A percentile compares a stretch with the other conserved stretches of the same genome.
phyloP scores from a whole-genome alignment of 2,113 vertebrate genomes.

The Anguilla japonica region DNA sequence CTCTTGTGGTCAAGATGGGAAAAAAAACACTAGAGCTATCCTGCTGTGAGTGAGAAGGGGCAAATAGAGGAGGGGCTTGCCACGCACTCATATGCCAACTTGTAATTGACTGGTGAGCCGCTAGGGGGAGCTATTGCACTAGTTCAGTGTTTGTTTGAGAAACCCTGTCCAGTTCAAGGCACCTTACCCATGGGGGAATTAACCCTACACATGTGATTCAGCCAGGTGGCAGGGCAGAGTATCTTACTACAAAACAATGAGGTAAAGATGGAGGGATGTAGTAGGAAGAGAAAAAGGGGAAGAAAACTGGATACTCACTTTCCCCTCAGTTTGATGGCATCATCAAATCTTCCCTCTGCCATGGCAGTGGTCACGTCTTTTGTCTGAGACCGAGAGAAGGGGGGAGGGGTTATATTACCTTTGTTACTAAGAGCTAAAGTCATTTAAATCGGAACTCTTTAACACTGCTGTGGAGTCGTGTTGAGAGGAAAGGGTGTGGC shows the following conservation, averaged over 20 bases:
- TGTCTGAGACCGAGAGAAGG: conserved; percentile 67
- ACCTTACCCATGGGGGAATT: too few relatives aligned
- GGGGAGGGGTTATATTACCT: not conserved
- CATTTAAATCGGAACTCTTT: not conserved
- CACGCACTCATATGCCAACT: too few relatives aligned
- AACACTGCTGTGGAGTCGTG: not conserved
- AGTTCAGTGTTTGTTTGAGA: too few relatives aligned
- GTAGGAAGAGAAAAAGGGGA: not conserved
- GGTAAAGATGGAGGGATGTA: not conserved
- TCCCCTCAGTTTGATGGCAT: conserved; percentile 87
- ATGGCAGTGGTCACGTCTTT: conserved; percentile 90
- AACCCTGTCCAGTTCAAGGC: too few relatives aligned
- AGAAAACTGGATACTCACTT: conserved; percentile 68
- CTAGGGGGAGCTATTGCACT: too few relatives aligned
- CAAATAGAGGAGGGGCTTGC: too few relatives aligned
- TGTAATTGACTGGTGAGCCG: too few relatives aligned
- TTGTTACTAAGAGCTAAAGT: not conserved
- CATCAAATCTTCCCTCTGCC: conserved; percentile 81
- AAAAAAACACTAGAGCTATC: too few relatives aligned
- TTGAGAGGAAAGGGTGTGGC: not conserved
- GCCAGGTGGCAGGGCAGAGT: too few relatives aligned
- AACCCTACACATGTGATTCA: too few relatives aligned
- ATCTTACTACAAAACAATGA: not conserved
- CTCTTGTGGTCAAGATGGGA: too few relatives aligned
- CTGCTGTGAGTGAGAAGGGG: too few relatives aligned